Conservation (phyloP, 2,888 invertebrate species). For the Xestia c-nigrum region DNA sequence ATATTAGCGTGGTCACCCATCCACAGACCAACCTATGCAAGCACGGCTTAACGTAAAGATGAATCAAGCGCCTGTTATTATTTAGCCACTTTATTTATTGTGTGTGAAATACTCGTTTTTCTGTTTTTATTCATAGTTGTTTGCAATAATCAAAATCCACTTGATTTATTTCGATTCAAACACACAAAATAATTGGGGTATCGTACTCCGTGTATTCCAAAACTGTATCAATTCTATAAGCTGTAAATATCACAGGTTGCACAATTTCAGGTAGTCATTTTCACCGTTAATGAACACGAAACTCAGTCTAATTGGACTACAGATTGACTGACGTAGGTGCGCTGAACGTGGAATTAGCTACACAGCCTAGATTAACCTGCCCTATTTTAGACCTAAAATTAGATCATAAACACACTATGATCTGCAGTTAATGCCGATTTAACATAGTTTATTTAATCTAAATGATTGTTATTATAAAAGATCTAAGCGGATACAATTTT, state of each 20-base stretch:
- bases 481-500: too few species aligned
- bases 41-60: too few species aligned
- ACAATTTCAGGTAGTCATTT: slow-evolving; percentile 42
- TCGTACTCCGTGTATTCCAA: background rate
- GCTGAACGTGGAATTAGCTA: slow-evolving; percentile 29
- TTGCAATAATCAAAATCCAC: background rate
- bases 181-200: background rate
- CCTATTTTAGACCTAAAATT: slow-evolving; percentile 45
- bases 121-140: background rate
- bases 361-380: slow-evolving; percentile 37
- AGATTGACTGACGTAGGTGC: slow-evolving; percentile 51
- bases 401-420: slow-evolving; percentile 15
- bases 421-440: background rate
- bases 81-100: background rate
- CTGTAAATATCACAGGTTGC: slow-evolving; percentile 23
- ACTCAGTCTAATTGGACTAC: slow-evolving; percentile 50
- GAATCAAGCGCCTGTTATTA: too few species aligned
- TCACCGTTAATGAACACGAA: slow-evolving; percentile 43
- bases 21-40: too few species aligned
- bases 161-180: background rate
- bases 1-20: too few species aligned
- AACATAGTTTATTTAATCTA: background rate
- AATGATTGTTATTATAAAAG: too few species aligned
- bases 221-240: slow-evolving; percentile 6
- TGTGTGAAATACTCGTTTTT: background rate